Percentiles rank a stretch among this genome's conserved stretches.
phyloP scores from a whole-genome alignment of 2,113 vertebrate species.

The Phoxinus phoxinus region DNA sequence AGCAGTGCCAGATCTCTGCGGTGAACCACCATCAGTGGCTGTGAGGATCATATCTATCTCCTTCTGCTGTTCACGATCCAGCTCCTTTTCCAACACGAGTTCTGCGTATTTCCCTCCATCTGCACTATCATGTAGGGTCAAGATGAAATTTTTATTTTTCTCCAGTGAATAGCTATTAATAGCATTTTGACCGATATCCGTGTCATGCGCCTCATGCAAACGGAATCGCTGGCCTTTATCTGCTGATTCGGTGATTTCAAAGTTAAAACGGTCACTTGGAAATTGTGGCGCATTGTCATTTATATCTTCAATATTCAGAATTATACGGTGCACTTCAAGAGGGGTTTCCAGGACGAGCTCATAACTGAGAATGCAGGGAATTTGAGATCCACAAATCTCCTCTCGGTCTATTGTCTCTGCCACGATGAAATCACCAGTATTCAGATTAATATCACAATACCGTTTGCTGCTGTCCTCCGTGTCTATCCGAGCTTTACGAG shows the following conservation, averaged over 20 bases:
- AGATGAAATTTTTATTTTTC: slow-evolving; percentile 48
- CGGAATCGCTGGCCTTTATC: slow-evolving; percentile 67
- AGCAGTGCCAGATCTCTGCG: slow-evolving; percentile 66
- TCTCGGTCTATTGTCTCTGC: slow-evolving; percentile 57
- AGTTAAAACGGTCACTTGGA: slow-evolving; percentile 28
- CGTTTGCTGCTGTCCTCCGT: slow-evolving; percentile 46
- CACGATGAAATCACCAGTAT: slow-evolving; percentile 50
- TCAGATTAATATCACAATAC: slow-evolving; percentile 52
- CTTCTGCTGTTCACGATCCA: slow-evolving; percentile 58
- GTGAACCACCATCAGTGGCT: slow-evolving; percentile 68
- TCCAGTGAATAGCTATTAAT: slow-evolving; percentile 56
- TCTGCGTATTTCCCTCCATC: slow-evolving; percentile 52
- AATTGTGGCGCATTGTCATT: slow-evolving; percentile 72
- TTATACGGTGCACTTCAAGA: slow-evolving; percentile 64
- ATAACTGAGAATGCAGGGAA: slow-evolving; percentile 44
- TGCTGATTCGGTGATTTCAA: slow-evolving; percentile 69
- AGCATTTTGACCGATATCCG: slow-evolving; percentile 73
- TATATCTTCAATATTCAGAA: slow-evolving; percentile 71
- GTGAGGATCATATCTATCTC: slow-evolving; percentile 64
- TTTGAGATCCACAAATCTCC: slow-evolving; percentile 48
- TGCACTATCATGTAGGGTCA: slow-evolving; percentile 37
- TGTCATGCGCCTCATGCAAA: slow-evolving; percentile 70
- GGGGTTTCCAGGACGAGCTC: slow-evolving; percentile 59
- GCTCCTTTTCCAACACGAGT: slow-evolving; percentile 53
- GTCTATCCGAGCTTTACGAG: slow-evolving; percentile 52